Percentiles rank a stretch among this genome's conserved stretches.
Conservation (phyloP, 1,140 invertebrate species). For the Ladona fulva region DNA sequence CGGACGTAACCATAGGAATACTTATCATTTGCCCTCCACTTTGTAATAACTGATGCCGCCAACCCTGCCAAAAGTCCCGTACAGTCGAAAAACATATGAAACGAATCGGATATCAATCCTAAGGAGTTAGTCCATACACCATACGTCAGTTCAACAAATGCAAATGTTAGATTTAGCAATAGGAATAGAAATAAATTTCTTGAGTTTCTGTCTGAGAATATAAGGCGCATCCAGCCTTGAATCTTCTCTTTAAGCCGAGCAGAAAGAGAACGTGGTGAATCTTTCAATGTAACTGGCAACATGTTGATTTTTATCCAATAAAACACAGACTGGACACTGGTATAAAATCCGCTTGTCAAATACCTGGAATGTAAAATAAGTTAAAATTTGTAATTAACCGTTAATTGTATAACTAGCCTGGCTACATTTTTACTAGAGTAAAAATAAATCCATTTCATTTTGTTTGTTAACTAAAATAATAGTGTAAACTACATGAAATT, state of each 20-base stretch:
- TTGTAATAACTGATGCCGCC: conserved; percentile 82
- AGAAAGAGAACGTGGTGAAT: conserved; percentile 49
- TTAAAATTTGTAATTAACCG: no score
- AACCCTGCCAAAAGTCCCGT: conserved; percentile 88
- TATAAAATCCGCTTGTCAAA: no score
- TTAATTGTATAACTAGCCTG: no score
- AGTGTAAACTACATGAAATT: no score
- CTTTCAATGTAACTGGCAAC: conserved; percentile 69
- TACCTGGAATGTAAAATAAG: no score
- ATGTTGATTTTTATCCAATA: conserved; percentile 37
- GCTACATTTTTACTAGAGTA: no score
- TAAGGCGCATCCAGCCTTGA: conserved; percentile 68
- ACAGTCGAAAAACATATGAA: conserved; percentile 99
- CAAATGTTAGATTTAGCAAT: conserved; percentile 86
- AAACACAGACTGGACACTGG: no score
- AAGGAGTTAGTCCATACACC: conserved; percentile 84
- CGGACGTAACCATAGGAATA: conserved; percentile 94
- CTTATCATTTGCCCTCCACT: conserved; percentile 88
- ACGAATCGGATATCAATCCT: conserved; percentile 94
- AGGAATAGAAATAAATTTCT: conserved; percentile 93
- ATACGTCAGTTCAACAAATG: conserved; percentile 92
- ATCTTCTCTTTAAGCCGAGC: conserved; percentile 60
- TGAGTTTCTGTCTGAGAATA: conserved; percentile 86
- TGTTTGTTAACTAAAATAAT: no score
- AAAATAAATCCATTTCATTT: no score